phyloP scores from a whole-genome alignment of 2,888 invertebrate genomes.

The Andrena chrysosceles region DNA sequence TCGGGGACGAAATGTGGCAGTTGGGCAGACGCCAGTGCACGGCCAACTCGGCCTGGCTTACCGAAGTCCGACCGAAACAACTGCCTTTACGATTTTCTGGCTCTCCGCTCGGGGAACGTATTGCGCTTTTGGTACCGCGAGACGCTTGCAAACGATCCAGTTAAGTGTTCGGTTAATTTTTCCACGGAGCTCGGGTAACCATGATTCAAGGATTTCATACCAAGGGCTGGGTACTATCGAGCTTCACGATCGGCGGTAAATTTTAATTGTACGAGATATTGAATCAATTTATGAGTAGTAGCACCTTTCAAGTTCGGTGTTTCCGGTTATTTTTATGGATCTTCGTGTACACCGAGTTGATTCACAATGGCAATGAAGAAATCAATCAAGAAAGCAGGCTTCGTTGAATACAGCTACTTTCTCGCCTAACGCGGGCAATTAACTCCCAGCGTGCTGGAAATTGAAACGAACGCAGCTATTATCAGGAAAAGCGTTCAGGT shows the following conservation, averaged over 20 bases:
- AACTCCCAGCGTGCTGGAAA: conserved; percentile 16
- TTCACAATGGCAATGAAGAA: neutral
- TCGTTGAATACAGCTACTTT: neutral
- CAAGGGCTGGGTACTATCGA: too few relatives aligned
- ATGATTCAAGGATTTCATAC: too few relatives aligned
- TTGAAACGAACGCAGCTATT: conserved; percentile 36
- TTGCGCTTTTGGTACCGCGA: conserved; percentile 13
- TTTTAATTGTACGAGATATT: too few relatives aligned
- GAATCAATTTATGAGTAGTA: too few relatives aligned
- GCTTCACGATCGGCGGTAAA: too few relatives aligned
- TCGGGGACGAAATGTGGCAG: conserved; percentile 49
- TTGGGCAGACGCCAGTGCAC: conserved; percentile 48
- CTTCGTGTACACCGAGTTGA: too few relatives aligned
- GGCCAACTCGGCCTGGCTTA: conserved; percentile 10
- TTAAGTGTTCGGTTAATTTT: conserved; percentile 27
- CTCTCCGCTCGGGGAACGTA: conserved; percentile 18
- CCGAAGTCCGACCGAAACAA: conserved; percentile 30
- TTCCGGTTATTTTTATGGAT: too few relatives aligned
- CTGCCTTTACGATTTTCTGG: conserved; percentile 30
- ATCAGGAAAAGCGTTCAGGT: conserved; percentile 4
- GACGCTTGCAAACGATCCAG: conserved; percentile 29
- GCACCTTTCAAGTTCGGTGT: too few relatives aligned
- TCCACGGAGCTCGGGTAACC: neutral
- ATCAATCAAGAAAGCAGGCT: neutral
- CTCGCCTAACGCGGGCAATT: conserved; percentile 1